Evolutionary conservation across 2,113 vertebrate species (phyloP).

Genomic region (Odocoileus hemionus): DNA sequence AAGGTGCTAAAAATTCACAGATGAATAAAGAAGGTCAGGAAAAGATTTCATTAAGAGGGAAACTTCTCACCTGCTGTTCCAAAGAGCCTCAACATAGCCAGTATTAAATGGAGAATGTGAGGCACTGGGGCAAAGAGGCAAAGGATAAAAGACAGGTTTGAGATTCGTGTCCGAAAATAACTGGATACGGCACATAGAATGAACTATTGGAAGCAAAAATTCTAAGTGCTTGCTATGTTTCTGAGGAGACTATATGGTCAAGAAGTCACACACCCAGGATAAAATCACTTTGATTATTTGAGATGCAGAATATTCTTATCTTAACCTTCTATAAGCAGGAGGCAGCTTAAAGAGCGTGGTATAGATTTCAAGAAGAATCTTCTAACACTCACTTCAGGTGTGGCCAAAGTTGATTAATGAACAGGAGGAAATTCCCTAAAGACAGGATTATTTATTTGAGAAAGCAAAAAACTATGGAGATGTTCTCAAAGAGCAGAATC

Average conservation of each 20-base stretch:
- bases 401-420: background rate
- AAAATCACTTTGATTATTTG: background rate
- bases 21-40: background rate
- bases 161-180: background rate
- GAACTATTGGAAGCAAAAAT: background rate
- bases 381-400: background rate
- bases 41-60: background rate
- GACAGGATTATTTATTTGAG: background rate
- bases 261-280: background rate
- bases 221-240: background rate
- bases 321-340: background rate
- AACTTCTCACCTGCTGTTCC: background rate
- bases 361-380: background rate
- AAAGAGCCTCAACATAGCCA: background rate
- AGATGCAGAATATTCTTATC: background rate
- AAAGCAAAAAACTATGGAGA: background rate
- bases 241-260: background rate
- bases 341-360: background rate
- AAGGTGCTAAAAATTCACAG: background rate
- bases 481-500: background rate
- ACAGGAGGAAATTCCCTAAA: background rate
- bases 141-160: background rate
- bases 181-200: background rate
- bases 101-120: background rate
- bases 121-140: background rate